A percentile compares a stretch with the other conserved stretches of the same genome.
Evolutionary conservation across 2,888 invertebrate genomes (phyloP).

Genomic region (Caenorhabditis becei): DNA sequence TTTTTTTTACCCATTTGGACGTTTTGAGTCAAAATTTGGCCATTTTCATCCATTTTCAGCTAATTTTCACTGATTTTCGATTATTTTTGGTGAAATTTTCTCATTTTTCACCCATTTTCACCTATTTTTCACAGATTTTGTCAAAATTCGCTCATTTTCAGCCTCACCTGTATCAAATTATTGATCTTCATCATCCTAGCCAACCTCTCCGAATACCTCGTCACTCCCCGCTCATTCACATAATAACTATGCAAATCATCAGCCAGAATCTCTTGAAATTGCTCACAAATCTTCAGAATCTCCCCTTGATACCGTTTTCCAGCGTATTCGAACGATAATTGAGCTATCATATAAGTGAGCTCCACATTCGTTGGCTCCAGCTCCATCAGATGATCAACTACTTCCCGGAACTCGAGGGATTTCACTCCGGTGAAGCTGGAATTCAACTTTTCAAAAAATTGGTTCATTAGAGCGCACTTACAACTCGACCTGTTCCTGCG

Average conservation of each 20-base stretch:
- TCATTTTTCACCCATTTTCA: no score
- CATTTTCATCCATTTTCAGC: no score
- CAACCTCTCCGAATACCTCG: constrained; percentile 59
- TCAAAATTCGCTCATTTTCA: no score
- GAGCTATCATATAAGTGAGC: constrained; percentile 52
- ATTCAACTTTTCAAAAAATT: no score
- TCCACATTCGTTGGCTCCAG: constrained; percentile 44
- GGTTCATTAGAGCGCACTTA: constrained; percentile 35
- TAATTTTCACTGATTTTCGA: no score
- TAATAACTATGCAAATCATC: constrained; percentile 53
- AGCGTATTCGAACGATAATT: constrained; percentile 55
- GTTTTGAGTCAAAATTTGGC: no score
- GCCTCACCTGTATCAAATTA: constrained; percentile 54
- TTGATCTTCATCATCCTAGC: constrained; percentile 62
- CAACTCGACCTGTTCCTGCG: constrained; percentile 21
- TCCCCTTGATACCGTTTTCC: constrained; percentile 34
- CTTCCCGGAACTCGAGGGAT: constrained; percentile 13
- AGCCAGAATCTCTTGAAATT: constrained; percentile 45
- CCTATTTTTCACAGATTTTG: no score
- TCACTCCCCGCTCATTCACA: constrained; percentile 32
- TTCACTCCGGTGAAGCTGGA: constrained; percentile 26
- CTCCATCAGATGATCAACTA: constrained; percentile 31
- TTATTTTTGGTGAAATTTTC: no score
- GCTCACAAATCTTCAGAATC: constrained; percentile 34
- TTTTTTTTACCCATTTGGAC: no score